Evolutionary conservation across 2,797 vertebrate species (phyloP).

Genomic region (Myotis findleyi): DNA sequence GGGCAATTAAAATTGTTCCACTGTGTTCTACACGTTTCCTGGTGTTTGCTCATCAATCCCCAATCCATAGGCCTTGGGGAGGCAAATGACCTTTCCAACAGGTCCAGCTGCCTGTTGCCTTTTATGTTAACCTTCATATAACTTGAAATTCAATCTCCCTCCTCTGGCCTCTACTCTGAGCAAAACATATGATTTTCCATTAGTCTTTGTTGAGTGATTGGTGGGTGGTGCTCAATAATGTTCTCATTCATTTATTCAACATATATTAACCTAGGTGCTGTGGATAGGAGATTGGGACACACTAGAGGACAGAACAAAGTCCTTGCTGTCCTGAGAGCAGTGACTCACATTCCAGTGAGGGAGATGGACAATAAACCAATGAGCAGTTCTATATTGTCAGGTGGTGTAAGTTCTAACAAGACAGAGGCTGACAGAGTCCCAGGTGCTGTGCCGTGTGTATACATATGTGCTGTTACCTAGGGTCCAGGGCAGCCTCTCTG

Average conservation of each 20-base stretch:
- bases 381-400: neutral
- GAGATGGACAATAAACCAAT: neutral
- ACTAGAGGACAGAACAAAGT: neutral
- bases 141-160: slow-evolving; percentile 24
- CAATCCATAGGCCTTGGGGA: neutral
- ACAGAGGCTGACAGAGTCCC: neutral
- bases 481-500: neutral
- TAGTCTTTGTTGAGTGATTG: neutral
- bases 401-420: neutral
- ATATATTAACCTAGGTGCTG: neutral
- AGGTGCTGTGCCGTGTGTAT: neutral
- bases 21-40: neutral
- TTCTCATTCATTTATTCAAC: neutral
- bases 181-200: neutral
- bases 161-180: neutral
- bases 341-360: neutral
- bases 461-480: neutral
- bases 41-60: neutral
- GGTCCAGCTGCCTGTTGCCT: neutral
- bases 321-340: neutral
- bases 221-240: neutral
- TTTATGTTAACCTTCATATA: neutral
- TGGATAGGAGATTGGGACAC: neutral
- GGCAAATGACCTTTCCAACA: neutral
- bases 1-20: neutral